phyloP scores from a whole-genome alignment of 2,113 vertebrate species.

The Xiphophorus couchianus region DNA sequence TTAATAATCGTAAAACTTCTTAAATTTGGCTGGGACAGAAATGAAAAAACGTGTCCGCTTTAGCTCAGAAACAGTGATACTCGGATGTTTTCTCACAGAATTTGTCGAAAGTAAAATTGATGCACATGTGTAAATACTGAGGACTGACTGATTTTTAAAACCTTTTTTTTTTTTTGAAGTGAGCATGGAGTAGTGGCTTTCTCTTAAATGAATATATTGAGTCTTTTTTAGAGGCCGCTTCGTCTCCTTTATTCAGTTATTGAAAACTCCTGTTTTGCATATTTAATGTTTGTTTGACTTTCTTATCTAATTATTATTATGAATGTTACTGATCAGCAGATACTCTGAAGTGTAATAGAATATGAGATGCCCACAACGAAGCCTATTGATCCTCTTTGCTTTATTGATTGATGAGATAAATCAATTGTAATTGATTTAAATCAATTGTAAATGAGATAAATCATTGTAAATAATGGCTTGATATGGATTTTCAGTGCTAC shows the following conservation, averaged over 20 bases:
- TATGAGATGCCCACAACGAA: conserved; percentile 49
- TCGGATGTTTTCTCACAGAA: conserved; percentile 53
- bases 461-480: conserved; percentile 74
- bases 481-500: conserved; percentile 71
- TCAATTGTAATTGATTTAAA: too few species aligned
- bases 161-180: neutral
- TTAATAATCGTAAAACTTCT: conserved; percentile 26
- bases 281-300: conserved; percentile 25
- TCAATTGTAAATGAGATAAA: too few species aligned
- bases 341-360: conserved; percentile 49
- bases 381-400: conserved; percentile 54
- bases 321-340: conserved; percentile 69
- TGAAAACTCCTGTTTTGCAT: conserved; percentile 44
- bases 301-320: conserved; percentile 44
- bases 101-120: conserved; percentile 33
- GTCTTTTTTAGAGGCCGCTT: conserved; percentile 61
- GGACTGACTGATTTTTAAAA: conserved; percentile 35
- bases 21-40: conserved; percentile 37
- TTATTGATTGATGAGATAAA: conserved; percentile 65
- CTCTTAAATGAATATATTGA: conserved; percentile 45
- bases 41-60: conserved; percentile 32
- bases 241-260: conserved; percentile 44
- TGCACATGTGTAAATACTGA: conserved; percentile 67
- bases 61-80: conserved; percentile 15
- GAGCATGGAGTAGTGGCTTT: conserved; percentile 63